Conservation (phyloP, 2,797 vertebrate genomes). For the Lepilemur ruficaudatus region DNA sequence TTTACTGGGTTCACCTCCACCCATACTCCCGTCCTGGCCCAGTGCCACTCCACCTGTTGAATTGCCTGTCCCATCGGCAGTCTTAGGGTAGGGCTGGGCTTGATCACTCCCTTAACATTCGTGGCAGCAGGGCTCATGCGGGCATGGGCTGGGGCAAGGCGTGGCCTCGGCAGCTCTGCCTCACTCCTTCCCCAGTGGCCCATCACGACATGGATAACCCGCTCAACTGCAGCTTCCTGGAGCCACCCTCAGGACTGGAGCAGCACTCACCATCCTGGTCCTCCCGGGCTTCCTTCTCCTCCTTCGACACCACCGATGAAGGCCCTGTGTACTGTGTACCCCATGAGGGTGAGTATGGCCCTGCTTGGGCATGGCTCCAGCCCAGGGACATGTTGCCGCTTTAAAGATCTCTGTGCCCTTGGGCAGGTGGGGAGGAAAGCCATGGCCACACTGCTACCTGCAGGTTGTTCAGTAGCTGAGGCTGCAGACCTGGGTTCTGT, state of each 20-base stretch:
- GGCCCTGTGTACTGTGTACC: constrained; percentile 97
- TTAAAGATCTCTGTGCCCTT: background rate
- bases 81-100: background rate
- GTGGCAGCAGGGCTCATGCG: background rate
- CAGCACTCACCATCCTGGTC: constrained; percentile 97
- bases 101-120: background rate
- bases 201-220: constrained; percentile 97
- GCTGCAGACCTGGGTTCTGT: background rate
- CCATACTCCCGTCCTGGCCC: background rate
- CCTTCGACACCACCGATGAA: constrained; percentile 96
- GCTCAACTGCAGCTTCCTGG: constrained; percentile 98
- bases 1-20: background rate
- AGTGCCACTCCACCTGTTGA: background rate
- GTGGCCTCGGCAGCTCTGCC: background rate
- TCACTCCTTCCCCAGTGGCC: constrained; percentile 88
- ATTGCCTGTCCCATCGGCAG: background rate
- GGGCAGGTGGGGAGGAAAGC: background rate
- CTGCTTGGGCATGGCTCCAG: fast-evolving
- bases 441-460: background rate
- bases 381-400: background rate
- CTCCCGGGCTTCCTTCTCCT: constrained; percentile 97
- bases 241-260: constrained; percentile 93
- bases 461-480: background rate
- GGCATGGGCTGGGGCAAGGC: background rate
- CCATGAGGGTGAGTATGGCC: constrained; percentile 92